Base-by-base conservation (phyloP, 2,113 vertebrate species). In the Myiozetetes cayanensis region DNA sequence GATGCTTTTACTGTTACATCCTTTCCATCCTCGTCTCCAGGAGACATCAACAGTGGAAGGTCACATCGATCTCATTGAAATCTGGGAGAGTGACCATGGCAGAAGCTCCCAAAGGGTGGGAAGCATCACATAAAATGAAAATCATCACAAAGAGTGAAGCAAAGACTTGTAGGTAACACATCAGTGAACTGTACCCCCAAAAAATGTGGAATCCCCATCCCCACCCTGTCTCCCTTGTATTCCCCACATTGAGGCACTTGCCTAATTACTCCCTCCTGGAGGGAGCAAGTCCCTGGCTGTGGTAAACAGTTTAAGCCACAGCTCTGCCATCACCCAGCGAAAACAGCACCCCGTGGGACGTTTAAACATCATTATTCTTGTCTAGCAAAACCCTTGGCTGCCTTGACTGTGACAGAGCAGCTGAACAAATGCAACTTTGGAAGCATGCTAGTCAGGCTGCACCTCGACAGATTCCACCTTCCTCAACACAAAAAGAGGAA, bases 311-410 rank as follows among this genome's bases (percentile, higher is more conserved):
- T 79, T 63, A 46, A 61, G 22, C 8, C 47, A 18, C 6, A 66
- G 37, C 8, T 87, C 52, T 81, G 68, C 41, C 44, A 46, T 17
- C 37, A 63, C n/a, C 4, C 19, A 20, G 27, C 17, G 27, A 85
- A 79, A 66, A 3, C 37, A 61, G 44, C 7, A 28, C 22, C 8
- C 8, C 0, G 0, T 9, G 15, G 18, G n/a, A 5, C 33, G 8
- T 50, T 86, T 52, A 66, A 84, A 67, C 37, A 39, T 8, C 18
- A 14, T 53, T 71, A 28, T 44, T 79, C 24, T 44, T 35, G 35
- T 6, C 35, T 4, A 53, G 13, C 13, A 70, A 53, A 49, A 52
- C 31, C 70, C 44, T 22, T 28, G 44, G 12, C 33, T 62, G 41
- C 33, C 89, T 74, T n/a, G 25, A 17, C 27, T 62, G 27, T 5